Conservation (phyloP, 1,140 invertebrate species). For the Drosophila arawakana region DNA sequence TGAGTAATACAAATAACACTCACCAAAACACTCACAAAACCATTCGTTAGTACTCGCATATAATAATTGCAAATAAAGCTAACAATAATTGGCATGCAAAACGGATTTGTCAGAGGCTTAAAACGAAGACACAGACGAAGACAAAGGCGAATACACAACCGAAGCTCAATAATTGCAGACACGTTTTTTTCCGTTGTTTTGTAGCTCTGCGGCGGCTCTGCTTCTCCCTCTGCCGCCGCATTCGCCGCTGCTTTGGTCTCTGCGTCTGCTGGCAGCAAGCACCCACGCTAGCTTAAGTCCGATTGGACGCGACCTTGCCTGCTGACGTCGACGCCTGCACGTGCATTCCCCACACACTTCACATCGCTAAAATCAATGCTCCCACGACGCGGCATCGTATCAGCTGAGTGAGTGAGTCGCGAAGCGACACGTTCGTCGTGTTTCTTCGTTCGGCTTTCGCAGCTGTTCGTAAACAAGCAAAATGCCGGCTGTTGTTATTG, state of each 20-base stretch:
- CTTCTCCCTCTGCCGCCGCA: background rate
- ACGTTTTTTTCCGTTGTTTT: slow-evolving; percentile 33
- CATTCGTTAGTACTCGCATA: slow-evolving; percentile 2
- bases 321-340: slow-evolving; percentile 22
- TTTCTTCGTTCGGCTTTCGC: slow-evolving; percentile 15
- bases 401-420: slow-evolving; percentile 46
- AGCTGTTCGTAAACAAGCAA: slow-evolving; percentile 63
- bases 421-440: background rate
- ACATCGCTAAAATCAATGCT: background rate
- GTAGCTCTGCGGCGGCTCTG: slow-evolving; percentile 9
- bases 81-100: slow-evolving; percentile 34
- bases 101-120: slow-evolving; percentile 19
- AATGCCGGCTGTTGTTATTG: slow-evolving; percentile 60
- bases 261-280: slow-evolving; percentile 11
- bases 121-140: slow-evolving; percentile 22
- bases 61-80: slow-evolving; percentile 35
- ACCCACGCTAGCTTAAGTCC: slow-evolving; percentile 7
- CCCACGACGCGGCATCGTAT: background rate
- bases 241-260: background rate
- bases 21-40: background rate
- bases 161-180: slow-evolving; percentile 56
- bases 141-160: background rate
- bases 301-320: slow-evolving; percentile 26
- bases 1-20: slow-evolving; percentile 30
- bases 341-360: background rate